Percentiles rank a stretch among this genome's conserved stretches.
Evolutionary conservation across 2,797 vertebrate species (phyloP).

Genomic region (Heliangelus exortis): DNA sequence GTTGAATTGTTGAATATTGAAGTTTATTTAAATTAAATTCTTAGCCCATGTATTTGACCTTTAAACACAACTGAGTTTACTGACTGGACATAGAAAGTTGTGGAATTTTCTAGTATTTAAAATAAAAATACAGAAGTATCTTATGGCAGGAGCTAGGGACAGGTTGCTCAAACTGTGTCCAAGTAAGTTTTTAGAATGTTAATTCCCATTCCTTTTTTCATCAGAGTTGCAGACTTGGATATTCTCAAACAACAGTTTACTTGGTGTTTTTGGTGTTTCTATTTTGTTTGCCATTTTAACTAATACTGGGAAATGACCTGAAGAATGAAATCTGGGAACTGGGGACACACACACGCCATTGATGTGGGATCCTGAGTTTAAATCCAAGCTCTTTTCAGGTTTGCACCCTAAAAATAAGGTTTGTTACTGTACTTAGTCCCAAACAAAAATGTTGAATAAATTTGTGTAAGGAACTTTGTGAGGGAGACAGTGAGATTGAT

Average conservation of each 20-base stretch:
- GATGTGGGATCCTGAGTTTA: background rate
- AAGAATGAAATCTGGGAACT: background rate
- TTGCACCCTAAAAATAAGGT: background rate
- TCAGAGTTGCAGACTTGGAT: background rate
- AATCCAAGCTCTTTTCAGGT: background rate
- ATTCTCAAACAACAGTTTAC: conserved; percentile 24
- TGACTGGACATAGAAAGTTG: background rate
- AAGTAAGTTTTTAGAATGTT: conserved; percentile 30
- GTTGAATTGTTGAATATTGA: background rate
- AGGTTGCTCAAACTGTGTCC: conserved; percentile 8
- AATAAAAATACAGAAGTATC: conserved; percentile 23
- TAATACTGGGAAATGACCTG: background rate
- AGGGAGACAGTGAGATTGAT: background rate
- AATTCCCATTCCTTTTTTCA: background rate
- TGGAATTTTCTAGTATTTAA: background rate
- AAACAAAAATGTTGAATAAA: background rate
- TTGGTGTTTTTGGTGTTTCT: background rate
- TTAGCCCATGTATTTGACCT: background rate
- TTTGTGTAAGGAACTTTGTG: background rate
- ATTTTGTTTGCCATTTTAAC: conserved; percentile 15
- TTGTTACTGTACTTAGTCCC: background rate
- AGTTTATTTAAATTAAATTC: background rate
- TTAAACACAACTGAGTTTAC: background rate
- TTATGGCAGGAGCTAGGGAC: background rate
- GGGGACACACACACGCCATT: background rate